Base-by-base conservation (phyloP, 2,113 vertebrate genomes). In the Ceyx melanurus region DNA sequence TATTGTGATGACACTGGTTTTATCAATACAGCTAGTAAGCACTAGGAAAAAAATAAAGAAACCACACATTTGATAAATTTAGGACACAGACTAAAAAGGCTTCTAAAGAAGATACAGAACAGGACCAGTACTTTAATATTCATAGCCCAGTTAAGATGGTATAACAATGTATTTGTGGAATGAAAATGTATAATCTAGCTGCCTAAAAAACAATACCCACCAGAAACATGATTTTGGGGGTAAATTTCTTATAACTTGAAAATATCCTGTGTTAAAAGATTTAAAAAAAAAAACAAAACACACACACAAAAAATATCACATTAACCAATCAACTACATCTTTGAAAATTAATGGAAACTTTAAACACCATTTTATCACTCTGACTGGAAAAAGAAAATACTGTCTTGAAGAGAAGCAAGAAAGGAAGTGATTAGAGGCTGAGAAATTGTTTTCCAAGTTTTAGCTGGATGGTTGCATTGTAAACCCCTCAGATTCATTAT, bases 401-500 rank as follows among this genome's bases (percentile, higher is more conserved):
- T 75, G 56, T 33, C 48, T 75, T 82, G 43, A 88, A 91, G 46
- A 89, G 33, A 72, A 48, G 20, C 31, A 75, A 73, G 90, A 86
- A 81, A 82, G 14, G 31, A 80, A 94, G 22, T 71, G 23, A 77
- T 93, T 93, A 80, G 18, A 80, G 53, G 53, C 48, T 71, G 65
- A 54, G 45, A 82, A 80, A 78, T 95, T 93, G 35, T 74, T 83
- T 82, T 85, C 45, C 68, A 82, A 81, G 51, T 77, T 89, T 85
- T 86, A 62, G 23, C 75, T 89, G 60, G 53, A 56, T 71, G 28
- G 56, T 70, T 85, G 21, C n/a, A 50, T 70, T 79, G 80, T 82
- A 95, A 74, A 89, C 22, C 73, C 67, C 82, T 92, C 66, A 66
- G 65, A 92, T 89, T 90, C 77, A 89, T 82, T 92, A 73, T 70